Evolutionary conservation across 2,888 invertebrate genomes (phyloP), one percentile per base, ranked within the genome.

Genomic region (Marasmarcha lunaedactyla): DNA sequence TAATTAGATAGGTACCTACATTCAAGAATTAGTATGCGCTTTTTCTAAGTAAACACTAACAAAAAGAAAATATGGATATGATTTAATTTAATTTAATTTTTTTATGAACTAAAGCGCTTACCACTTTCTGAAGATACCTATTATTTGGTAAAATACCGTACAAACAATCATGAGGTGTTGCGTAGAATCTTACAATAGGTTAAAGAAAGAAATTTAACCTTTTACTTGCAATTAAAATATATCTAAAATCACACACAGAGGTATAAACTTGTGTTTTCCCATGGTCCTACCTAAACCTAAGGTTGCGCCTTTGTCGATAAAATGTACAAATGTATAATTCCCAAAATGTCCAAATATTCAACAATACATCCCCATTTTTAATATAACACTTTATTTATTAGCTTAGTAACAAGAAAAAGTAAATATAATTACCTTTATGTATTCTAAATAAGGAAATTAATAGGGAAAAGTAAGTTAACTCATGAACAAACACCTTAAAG

Each of bases 191-290:
- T 61, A 60, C 61, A 57, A 57, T 40, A 40, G 14, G 11, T 64
- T 52, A 46, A 61, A 63, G 63, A 69, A 76, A 73, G 76, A 77
- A 76, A 72, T 76, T 76, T 77, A 72, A 57, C 59, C 61, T 55
- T 53, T 46, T 68, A 60, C 62, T 68, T 57, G 64, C 61, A 63
- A 58, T 62, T 68, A 67, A 69, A 61, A 66, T 68, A n/a, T n/a
- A 65, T 61, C 63, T 71, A 43, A 20, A 36, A 41, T 41, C 30
- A 30, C 30, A 30, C 52, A 54, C 52, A 54, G 51, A 52, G 46
- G 42, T 39, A 30, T 3, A 35, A 40, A 40, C 38, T 9, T 33
- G 15, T 40, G 36, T 30, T 20, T n/a, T 30, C 30, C 55, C 59
- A 53, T 60, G 69, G 62, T 64, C 62, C 68, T 73, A 68, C 65